Base-by-base conservation (phyloP, 2,113 vertebrate genomes). In the Okapia johnstoni region DNA sequence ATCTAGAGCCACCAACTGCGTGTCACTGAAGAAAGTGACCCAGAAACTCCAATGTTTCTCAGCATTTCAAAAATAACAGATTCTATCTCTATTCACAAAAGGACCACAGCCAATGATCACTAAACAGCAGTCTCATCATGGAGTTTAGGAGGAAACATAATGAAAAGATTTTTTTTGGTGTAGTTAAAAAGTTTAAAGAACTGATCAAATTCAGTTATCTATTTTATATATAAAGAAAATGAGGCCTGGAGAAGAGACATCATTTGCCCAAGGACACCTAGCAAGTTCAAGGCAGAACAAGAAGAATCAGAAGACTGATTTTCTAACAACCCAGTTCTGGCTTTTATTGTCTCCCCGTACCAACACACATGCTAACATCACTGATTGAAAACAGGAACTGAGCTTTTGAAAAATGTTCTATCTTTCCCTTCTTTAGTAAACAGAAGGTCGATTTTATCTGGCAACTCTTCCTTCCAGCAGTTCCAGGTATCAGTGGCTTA, bases 121-220 rank as follows among this genome's bases (percentile, higher is more conserved):
- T 83, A 46, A 66, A 61, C 36, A 88, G 33, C 26, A 85, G 52
- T 87, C 81, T 36, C 55, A 66, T 93, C 36, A 66, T 84, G 25
- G 55, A 73, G 46, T 86, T 81, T 91, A 54, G 33, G 83, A 90
- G 50, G 50, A 79, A 86, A 89, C 63, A 14, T 3, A 96, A 87
- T 63, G 70, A 88, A 33, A 97, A 60, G 8, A 52, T 95, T 96
- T 80, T 70, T 28, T 96, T 95, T 92, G 57, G 33, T 70, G 33
- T 73, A 36, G 66, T 85, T 83, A 88, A 70, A 96, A 80, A 76
- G 52, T 90, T 63, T 89, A 40, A 96, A 14, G 40, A 94, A 55
- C 60, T 88, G n/a, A 86, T 81, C 17, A 63, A 14, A 87, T 63
- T n/a, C 40, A 85, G 11, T 36, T 17, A 9, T 79, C 13, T 91